Base-by-base conservation (phyloP, 2,113 vertebrate species). In the Lucifuga dentata region DNA sequence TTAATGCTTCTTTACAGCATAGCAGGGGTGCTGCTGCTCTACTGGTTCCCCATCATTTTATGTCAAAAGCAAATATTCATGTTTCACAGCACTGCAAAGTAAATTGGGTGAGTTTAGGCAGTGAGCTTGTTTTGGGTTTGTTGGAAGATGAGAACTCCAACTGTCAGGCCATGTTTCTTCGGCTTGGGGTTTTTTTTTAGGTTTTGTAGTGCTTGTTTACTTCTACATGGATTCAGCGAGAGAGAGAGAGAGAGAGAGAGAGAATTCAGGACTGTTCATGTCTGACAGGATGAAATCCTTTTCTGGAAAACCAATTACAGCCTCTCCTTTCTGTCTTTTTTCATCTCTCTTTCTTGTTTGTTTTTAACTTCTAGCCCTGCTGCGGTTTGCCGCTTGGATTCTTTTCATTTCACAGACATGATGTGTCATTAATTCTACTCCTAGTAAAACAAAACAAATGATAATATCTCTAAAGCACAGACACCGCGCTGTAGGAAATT, bases 131-230 rank as follows among this genome's bases (percentile, higher is more conserved):
- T 73, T 50, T 40, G 52, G 70, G 70, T 45, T 41, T 84, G 66
- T 83, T 73, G 66, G 55, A 52, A 78, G 61, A 78, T 8, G 48
- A 76, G 40, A 68, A 75, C 62, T 74, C 49, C 57, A 66, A 63
- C 73, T 80, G 78, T 84, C 76, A 78, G 66, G 67, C 74, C 75
- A 19, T 26, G 53, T 80, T 68, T 74, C 83, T 53, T 84, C 76
- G 78, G 46, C 43, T 53, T 12, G 21, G 41, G n/a, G n/a, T n/a
- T 55, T 67, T 71, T 78, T 64, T 78, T 73, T 73, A 48, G 57
- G 16, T 72, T 71, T 38, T 45, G 48, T 73, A 55, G 73, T 76
- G 60, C 71, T 72, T 70, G 74, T 78, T 78, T 87, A 51, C 58
- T 73, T 75, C 55, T 73, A 64, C 68, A 62, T 2, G 33, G 60